Evolutionary conservation across 2,113 vertebrate species (phyloP).

Genomic region (Phaethornis superciliosus): DNA sequence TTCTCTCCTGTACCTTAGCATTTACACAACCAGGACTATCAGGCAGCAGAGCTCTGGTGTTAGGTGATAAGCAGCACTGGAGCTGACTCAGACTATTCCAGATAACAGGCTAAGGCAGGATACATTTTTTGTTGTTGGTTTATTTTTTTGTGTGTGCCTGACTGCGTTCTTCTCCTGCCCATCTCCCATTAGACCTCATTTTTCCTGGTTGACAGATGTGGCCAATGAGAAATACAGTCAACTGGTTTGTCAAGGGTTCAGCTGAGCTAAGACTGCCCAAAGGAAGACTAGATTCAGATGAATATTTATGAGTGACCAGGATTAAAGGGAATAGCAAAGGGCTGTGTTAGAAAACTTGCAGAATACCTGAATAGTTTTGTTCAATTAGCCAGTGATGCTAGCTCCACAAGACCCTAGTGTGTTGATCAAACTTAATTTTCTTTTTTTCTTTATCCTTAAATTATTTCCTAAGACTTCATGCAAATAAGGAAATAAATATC

Average conservation of each 20-base stretch:
- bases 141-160: background rate
- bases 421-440: background rate
- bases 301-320: background rate
- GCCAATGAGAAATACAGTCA: background rate
- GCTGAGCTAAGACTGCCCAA: background rate
- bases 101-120: background rate
- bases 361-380: background rate
- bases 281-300: background rate
- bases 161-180: background rate
- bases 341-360: background rate
- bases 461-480: background rate
- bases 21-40: background rate
- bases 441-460: background rate
- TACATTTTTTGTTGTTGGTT: background rate
- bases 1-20: background rate
- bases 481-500: background rate
- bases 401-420: background rate
- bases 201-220: background rate
- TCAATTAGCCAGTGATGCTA: background rate
- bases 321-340: background rate
- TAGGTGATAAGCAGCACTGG: background rate
- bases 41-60: background rate
- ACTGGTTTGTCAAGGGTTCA: background rate
- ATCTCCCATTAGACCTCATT: background rate
- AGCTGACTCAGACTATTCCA: background rate